Evolutionary conservation across 2,888 invertebrate species (phyloP).

Genomic region (Pammene fasciana): DNA sequence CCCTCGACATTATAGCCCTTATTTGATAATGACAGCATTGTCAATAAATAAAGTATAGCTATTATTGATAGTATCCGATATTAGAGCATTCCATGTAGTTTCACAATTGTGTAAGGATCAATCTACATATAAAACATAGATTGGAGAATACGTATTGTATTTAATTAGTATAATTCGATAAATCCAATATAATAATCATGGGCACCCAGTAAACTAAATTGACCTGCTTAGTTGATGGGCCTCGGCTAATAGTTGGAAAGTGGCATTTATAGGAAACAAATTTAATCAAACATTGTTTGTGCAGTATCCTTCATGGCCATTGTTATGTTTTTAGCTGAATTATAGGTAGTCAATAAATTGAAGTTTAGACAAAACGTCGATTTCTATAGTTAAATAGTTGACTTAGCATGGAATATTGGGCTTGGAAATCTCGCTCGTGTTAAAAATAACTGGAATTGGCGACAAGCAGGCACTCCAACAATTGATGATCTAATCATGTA

Average conservation of each 20-base stretch:
- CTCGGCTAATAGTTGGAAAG: neutral
- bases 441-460: constrained; percentile 48
- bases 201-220: constrained; percentile 25
- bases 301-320: constrained; percentile 28
- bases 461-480: constrained; percentile 56
- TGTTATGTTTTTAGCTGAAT: constrained; percentile 37
- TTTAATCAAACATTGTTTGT: neutral
- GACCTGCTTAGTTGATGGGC: constrained; percentile 19
- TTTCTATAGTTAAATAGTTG: constrained; percentile 26
- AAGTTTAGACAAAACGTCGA: constrained; percentile 6
- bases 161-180: constrained; percentile 65
- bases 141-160: constrained; percentile 60
- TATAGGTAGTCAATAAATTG: constrained; percentile 40
- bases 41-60: constrained; percentile 43
- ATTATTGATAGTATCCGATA: constrained; percentile 57
- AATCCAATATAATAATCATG: constrained; percentile 46
- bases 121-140: constrained; percentile 56
- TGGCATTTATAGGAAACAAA: constrained; percentile 9
- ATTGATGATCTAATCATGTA: constrained; percentile 62
- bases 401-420: constrained; percentile 13
- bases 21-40: constrained; percentile 20
- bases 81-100: constrained; percentile 74
- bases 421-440: constrained; percentile 3
- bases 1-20: constrained; percentile 26
- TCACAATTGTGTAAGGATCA: constrained; percentile 54